Evolutionary conservation across 2,797 vertebrate genomes (phyloP).

Genomic region (Pogonophryne albipinna): DNA sequence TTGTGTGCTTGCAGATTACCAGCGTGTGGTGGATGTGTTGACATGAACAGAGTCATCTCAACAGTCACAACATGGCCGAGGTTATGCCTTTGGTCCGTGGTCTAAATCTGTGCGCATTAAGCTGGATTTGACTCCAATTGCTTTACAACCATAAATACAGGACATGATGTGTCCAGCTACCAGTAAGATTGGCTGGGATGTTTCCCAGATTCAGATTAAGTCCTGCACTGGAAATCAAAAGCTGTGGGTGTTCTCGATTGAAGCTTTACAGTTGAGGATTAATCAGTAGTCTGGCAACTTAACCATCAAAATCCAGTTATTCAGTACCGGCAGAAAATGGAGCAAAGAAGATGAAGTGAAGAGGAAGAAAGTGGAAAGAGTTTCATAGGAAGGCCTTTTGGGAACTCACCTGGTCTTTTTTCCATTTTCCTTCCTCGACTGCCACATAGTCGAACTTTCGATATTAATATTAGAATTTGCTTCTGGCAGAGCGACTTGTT

Average conservation of each 20-base stretch:
- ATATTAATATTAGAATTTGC: slow-evolving; percentile 92
- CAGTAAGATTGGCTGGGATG: slow-evolving; percentile 57
- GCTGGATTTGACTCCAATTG: slow-evolving; percentile 39
- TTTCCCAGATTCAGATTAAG: slow-evolving; percentile 75
- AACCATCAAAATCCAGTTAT: slow-evolving; percentile 63
- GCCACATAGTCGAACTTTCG: slow-evolving; percentile 93
- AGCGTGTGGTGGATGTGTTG: slow-evolving; percentile 37
- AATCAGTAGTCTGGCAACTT: slow-evolving; percentile 70
- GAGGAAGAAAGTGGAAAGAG: background rate
- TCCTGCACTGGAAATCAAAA: slow-evolving; percentile 68
- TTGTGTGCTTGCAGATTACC: slow-evolving; percentile 57
- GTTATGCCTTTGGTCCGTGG: slow-evolving; percentile 36
- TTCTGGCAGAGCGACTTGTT: slow-evolving; percentile 95
- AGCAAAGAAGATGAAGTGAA: slow-evolving; percentile 27
- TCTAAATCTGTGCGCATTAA: slow-evolving; percentile 38
- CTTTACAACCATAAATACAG: slow-evolving; percentile 37
- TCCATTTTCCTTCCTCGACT: slow-evolving; percentile 87
- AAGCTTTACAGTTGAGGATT: slow-evolving; percentile 71
- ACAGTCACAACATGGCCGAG: slow-evolving; percentile 23
- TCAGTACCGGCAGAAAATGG: slow-evolving; percentile 35
- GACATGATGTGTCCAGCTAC: slow-evolving; percentile 45
- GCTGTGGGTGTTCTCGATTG: slow-evolving; percentile 64
- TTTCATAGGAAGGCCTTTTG: slow-evolving; percentile 14
- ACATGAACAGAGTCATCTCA: slow-evolving; percentile 61
- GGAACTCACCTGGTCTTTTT: slow-evolving; percentile 90